Evolutionary conservation across 2,113 vertebrate genomes (phyloP), one percentile per base, ranked within the genome.

Genomic region (Callipepla squamata): DNA sequence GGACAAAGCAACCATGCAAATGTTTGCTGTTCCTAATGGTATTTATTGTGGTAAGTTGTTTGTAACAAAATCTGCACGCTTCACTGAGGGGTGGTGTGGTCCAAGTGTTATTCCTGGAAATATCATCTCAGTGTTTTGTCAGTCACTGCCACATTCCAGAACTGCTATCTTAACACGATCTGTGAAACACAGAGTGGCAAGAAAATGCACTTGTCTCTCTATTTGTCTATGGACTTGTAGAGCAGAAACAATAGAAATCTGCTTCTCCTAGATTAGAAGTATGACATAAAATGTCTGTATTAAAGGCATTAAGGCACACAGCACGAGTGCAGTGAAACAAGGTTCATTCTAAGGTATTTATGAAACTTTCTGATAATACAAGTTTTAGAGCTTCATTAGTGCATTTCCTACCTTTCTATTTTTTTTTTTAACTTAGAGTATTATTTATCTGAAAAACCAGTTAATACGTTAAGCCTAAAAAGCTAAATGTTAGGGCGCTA

Each of bases 1-100:
- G 81, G 90, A 67, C 7, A 58, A 40, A 97, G 75, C 97, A 98
- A 89, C 61, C 92, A 96, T 98, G 94, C 53, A 98, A 98, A 95
- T 95, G 97, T 40, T 42, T 30, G 96, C 96, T 51, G 25, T 96
- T 73, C 28, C 67, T 98, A 98, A 98, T 96, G 97, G 94, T 95
- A 96, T 94, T 97, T 97, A 28, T 96, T 96, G 75, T 80, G 44
- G 92, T 98, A 97, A 96, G 81, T 80, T 93, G 75, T 90, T 97
- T 94, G 63, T 55, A 94, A 94, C 58, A 50, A 96, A 96, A 97
- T 97, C 95, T 94, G 95, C 97, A 95, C 32, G 81, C 69, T 75
- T 93, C 50, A 85, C 50, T 70, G 66, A 97, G 93, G 87, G 91
- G 92, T 85, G 91, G 69, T 93, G 81, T 66, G 66, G 78, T 76